phyloP scores from a whole-genome alignment of 2,888 invertebrate species.

The Volucella inflata region DNA sequence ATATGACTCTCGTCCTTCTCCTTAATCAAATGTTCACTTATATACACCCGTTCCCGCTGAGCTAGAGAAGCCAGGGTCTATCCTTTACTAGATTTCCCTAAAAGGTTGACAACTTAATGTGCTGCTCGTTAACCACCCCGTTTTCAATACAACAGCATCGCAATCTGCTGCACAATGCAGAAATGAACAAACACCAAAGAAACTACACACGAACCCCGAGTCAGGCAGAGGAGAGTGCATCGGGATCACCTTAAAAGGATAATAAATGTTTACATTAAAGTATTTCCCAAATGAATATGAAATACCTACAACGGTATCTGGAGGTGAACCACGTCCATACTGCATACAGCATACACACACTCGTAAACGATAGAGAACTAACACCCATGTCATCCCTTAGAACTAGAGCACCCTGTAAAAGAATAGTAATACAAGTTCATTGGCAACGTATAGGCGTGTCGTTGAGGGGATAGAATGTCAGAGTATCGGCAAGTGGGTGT shows the following conservation, averaged over 20 bases:
- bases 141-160: neutral
- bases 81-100: slow-evolving; percentile 30
- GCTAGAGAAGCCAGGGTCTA: slow-evolving; percentile 2
- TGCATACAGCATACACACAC: slow-evolving; percentile 6
- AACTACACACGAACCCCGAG: slow-evolving; percentile 12
- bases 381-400: slow-evolving; percentile 27
- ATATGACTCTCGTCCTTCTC: slow-evolving; percentile 73
- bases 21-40: slow-evolving; percentile 72
- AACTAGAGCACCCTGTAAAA: slow-evolving; percentile 32
- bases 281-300: slow-evolving; percentile 72
- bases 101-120: slow-evolving; percentile 71
- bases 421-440: slow-evolving; percentile 72
- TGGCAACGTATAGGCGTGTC: slow-evolving; percentile 73
- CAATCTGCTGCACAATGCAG: slow-evolving; percentile 42
- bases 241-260: slow-evolving; percentile 72
- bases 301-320: slow-evolving; percentile 43
- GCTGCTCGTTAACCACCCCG: slow-evolving; percentile 23
- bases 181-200: slow-evolving; percentile 61
- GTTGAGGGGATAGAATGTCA: slow-evolving; percentile 18
- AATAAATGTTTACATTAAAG: slow-evolving; percentile 76
- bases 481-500: slow-evolving; percentile 52
- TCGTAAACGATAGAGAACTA: neutral
- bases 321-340: neutral
- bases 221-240: slow-evolving; percentile 37
- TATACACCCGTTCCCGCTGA: neutral